Base-by-base conservation (phyloP, 2,113 vertebrate species). In the Crotalus tigris region DNA sequence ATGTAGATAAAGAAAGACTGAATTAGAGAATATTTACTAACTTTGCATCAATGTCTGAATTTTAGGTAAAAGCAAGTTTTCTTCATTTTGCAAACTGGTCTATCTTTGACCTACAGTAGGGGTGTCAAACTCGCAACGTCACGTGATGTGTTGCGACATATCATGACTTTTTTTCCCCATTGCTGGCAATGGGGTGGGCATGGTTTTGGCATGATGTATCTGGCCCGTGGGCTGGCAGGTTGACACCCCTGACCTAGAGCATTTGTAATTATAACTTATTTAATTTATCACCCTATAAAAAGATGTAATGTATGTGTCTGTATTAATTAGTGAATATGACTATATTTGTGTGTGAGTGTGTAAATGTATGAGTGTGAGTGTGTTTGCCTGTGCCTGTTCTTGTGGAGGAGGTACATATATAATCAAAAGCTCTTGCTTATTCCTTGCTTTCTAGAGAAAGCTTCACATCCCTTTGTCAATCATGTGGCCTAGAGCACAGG, bases 401-500 rank as follows among this genome's bases (percentile, higher is more conserved):
- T 69, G 61, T 69, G 26, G 29, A n/a, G 61, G 61, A 69, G 89
- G 90, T 51, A 59, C 87, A 64, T 88, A 1, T 2, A 92, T 91
- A 39, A 81, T 81, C 33, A 81, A 81, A 90, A 94, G 89, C 92
- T 49, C 92, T 15, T 75, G 54, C 49, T 88, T 55, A 54, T 51
- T 90, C 93, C 23, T 44, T 89, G n/a, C 3, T 58, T 89, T 92
- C 95, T 96, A 95, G 93, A 93, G 89, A 58, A 39, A 17, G 94
- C 94, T 53, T 92, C 87, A 0, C 0, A 85, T 85, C 88, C 92
- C 94, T 87, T 0, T n/a, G 29, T 53, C 46, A 29, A 13, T 0
- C 26, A 75, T 49, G 46, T 49, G 46, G 46, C 46, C 46, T 49
- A 49, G 46, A 49, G 5, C 46, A 49, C 46, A 49, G 46, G 46